Evolutionary conservation across 2,113 vertebrate genomes (phyloP).

Genomic region (Kryptolebias marmoratus): DNA sequence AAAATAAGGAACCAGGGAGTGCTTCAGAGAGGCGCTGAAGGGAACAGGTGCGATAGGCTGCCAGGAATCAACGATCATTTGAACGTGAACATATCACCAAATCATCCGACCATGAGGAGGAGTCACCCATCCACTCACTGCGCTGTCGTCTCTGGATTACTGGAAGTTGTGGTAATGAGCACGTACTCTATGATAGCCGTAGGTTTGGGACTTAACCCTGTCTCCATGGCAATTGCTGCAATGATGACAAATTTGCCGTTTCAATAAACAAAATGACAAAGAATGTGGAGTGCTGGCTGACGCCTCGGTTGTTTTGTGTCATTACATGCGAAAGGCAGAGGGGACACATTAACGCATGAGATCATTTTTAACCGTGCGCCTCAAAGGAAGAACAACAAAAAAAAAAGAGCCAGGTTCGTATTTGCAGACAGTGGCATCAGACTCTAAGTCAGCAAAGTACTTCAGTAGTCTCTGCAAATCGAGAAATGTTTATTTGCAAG

Average conservation of each 20-base stretch:
- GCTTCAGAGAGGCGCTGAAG: neutral
- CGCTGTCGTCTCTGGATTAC: constrained; percentile 58
- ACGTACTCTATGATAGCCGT: constrained; percentile 53
- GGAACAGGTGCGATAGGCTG: constrained; percentile 28
- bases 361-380: constrained; percentile 16
- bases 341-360: constrained; percentile 31
- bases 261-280: constrained; percentile 64
- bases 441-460: constrained; percentile 64
- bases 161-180: constrained; percentile 65
- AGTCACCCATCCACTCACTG: constrained; percentile 49
- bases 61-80: constrained; percentile 48
- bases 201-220: constrained; percentile 70
- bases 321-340: constrained; percentile 26
- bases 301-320: constrained; percentile 37
- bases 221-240: constrained; percentile 76
- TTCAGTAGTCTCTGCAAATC: constrained; percentile 59
- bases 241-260: constrained; percentile 70
- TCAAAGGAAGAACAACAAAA: constrained; percentile 20
- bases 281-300: constrained; percentile 24
- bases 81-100: constrained; percentile 46
- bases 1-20: neutral
- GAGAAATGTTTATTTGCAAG: constrained; percentile 76
- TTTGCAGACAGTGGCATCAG: constrained; percentile 55
- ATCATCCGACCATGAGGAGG: constrained; percentile 44
- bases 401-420: constrained; percentile 21